Evolutionary conservation across 2,113 vertebrate genomes (phyloP), one percentile per base, ranked within the genome.

Genomic region (Myotis davidii): DNA sequence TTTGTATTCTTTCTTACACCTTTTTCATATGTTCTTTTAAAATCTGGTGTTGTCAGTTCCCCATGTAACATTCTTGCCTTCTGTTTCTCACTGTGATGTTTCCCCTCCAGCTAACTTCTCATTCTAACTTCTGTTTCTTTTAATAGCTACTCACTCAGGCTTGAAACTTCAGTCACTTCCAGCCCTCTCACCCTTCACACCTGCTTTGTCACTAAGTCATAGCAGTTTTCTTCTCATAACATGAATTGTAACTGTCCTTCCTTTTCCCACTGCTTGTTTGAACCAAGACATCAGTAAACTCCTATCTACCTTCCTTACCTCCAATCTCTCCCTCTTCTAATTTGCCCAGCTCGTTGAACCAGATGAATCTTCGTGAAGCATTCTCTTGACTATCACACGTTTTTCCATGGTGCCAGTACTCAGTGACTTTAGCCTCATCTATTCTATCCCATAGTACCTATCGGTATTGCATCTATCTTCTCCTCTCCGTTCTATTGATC

Each of bases 51-150:
- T 54, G 76, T 76, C 32, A 37, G 70, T 25, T 81, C 42, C 50
- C 50, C 25, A 2, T 25, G 10, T 82, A 86, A 89, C 39, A 78
- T 37, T 83, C 85, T 83, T 64, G 34, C 72, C 76, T 83, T 86
- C 50, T 84, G 56, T 70, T 94, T 92, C 82, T 94, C 77, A 20
- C 20, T 29, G 48, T 29, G 20, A n/a, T 32, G 18, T 94, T 91
- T 78, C 56, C 72, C 73, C 48, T 74, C 21, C 20, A 93, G 52
- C 45, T 85, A 82, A 69, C 88, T 88, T 96, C 90, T 94, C 79
- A 23, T 90, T 97, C 65, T 94, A 14, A 95, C 90, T 90, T 97
- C 95, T 97, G 94, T 97, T 96, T 97, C 97, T 86, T 82, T 96
- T 96, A 85, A 96, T 90, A 97, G 96, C 73, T 85, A 39, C 73